A percentile compares a stretch with the other conserved stretches of the same genome.
These are phyloP conservation scores for Cremastobaeus sp. DNA, from an alignment of 2,888 invertebrate genomes.

Conservation along the genomic window DNA sequence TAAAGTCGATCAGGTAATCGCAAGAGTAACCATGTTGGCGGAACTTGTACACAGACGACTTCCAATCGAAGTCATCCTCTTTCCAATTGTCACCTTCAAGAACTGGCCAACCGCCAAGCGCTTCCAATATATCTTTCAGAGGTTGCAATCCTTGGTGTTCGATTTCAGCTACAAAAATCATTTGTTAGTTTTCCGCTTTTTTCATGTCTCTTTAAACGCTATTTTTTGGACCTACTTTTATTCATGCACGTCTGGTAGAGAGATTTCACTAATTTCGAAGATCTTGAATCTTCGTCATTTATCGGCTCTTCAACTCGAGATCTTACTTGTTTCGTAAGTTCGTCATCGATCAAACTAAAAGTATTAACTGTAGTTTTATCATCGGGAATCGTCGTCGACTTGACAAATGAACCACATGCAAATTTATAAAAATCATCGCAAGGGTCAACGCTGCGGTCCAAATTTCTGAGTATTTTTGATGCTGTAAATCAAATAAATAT, in stretches of 20 bases:
- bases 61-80: conserved; percentile 87
- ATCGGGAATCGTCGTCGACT: conserved; percentile 43
- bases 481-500: conserved; percentile 78
- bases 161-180: conserved; percentile 84
- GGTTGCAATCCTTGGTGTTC: conserved; percentile 88
- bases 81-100: conserved; percentile 88
- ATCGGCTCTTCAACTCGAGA: conserved; percentile 34
- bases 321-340: conserved; percentile 45
- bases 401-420: conserved; percentile 55
- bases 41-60: conserved; percentile 89
- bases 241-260: conserved; percentile 61
- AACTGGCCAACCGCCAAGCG: conserved; percentile 97
- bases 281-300: conserved; percentile 41
- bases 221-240: conserved; percentile 44
- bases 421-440: conserved; percentile 63
- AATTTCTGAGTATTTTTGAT: conserved; percentile 84
- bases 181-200: not conserved
- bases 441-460: conserved; percentile 81
- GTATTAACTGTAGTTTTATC: conserved; percentile 42
- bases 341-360: conserved; percentile 42
- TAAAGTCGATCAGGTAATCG: conserved; percentile 94
- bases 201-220: not conserved
- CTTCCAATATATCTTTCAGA: conserved; percentile 84
- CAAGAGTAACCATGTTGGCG: conserved; percentile 89
- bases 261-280: conserved; percentile 45